Base-by-base conservation (phyloP, 2,888 invertebrate genomes). In the Lottia gigantea region DNA sequence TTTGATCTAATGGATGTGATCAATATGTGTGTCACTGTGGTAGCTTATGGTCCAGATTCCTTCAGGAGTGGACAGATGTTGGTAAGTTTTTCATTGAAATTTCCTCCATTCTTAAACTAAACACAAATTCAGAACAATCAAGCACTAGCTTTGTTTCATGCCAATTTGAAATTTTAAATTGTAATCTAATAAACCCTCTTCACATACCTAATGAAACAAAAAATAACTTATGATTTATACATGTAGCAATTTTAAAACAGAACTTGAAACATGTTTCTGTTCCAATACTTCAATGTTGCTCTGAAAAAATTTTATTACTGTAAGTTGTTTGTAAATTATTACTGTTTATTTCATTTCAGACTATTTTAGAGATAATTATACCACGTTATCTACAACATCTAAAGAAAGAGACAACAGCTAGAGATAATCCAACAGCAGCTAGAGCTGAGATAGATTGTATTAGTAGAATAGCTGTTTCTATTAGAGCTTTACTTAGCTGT, bases 1-100 rank as follows among this genome's bases (percentile, higher is more conserved):
- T 97, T 98, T 68, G 95, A 95, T 14, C 95, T 99, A 11, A 90
- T 98, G 74, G 98, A 99, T 87, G 97, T 97, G 81, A 96, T 99
- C 85, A 97, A 97, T n/a, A 92, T 98, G 70, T 98, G 98, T 87
- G 97, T 99, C 0, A 98, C 99, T 93, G 98, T 99, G 0, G 96
- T 98, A 7, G 97, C 98, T 0, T 99, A 98, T 89, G 95, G 98
- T 0, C 96, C 98, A 8, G 98, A 99, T 88, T 97, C 98, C 71
- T 93, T 88, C 72, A 85, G 91, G 55, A 90, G 90, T 73, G 88
- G 89, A 76, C 91, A 92, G 82, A 92, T 92, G 91, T 83, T 91
- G 83, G 88, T 88, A 73, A 74, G 87, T 80, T 31, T 46, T 47
- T 16, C 55, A 11, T 46, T 6, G 70, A 62, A 40, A 46, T 67